phyloP scores from a whole-genome alignment of 1,140 invertebrate species.

The Brachionus koreanus region DNA sequence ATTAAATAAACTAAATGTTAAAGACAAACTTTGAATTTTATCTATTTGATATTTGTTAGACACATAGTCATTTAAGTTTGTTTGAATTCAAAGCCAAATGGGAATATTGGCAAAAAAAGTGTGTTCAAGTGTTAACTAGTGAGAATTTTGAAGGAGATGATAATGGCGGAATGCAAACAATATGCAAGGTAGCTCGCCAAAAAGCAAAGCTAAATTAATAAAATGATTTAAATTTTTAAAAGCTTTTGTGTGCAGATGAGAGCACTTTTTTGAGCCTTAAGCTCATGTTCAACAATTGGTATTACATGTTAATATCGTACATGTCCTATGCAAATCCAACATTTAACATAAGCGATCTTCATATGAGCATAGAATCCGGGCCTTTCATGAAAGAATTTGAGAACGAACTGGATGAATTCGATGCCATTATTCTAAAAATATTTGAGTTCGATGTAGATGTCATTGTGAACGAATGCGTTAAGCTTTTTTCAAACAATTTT shows the following conservation, averaged over 20 bases:
- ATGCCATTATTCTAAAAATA: constrained; percentile 4
- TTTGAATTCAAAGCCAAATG: constrained; percentile 44
- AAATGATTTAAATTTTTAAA: neutral
- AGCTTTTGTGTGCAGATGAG: constrained; percentile 39
- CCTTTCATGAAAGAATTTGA: neutral
- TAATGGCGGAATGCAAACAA: neutral
- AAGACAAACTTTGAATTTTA: neutral
- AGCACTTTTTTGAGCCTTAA: constrained; percentile 25
- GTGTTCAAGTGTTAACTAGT: constrained; percentile 20
- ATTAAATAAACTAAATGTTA: neutral
- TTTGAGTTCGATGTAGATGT: constrained; percentile 25
- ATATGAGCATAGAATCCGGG: neutral
- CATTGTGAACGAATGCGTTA: neutral
- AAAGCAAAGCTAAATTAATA: neutral
- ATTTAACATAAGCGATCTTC: constrained; percentile 41
- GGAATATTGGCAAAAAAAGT: constrained; percentile 42
- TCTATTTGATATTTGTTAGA: neutral
- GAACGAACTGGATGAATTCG: constrained; percentile 1
- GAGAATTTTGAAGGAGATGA: constrained; percentile 37
- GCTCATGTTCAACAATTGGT: constrained; percentile 16
- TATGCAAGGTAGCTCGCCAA: constrained; percentile 14
- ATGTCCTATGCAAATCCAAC: constrained; percentile 39
- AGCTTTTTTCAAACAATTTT: constrained; percentile 19
- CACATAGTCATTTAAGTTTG: constrained; percentile 14
- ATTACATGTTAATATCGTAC: constrained; percentile 41